These are phyloP conservation scores for Turnix velox DNA, from an alignment of 2,113 vertebrate genomes.

Conservation along the genomic window DNA sequence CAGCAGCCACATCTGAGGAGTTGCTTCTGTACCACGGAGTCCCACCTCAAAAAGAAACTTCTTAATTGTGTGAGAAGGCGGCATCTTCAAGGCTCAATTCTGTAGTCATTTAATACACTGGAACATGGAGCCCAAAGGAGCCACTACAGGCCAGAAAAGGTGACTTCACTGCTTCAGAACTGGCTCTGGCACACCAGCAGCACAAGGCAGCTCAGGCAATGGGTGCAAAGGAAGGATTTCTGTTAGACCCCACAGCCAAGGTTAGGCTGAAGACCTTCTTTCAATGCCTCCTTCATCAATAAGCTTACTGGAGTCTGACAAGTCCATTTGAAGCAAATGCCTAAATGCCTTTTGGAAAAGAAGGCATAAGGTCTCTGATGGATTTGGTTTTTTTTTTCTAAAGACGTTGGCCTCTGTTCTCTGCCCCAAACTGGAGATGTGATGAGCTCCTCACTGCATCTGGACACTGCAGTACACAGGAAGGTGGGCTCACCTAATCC, in stretches of 20 bases:
- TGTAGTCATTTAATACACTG: neutral
- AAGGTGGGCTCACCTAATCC: neutral
- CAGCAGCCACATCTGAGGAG: neutral
- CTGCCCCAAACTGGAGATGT: neutral
- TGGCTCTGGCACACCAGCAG: neutral
- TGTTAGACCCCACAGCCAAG: neutral
- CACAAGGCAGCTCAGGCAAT: neutral
- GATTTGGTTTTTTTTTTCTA: neutral
- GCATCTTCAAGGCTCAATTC: neutral
- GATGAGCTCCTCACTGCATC: neutral
- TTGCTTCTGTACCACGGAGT: rapidly evolving
- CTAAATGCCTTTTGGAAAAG: neutral
- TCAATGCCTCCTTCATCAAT: neutral
- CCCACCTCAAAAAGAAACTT: neutral
- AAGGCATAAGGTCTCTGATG: neutral
- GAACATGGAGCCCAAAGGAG: neutral
- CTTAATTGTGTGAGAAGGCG: neutral
- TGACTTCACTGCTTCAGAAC: neutral
- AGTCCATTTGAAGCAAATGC: neutral
- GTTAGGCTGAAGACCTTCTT: neutral
- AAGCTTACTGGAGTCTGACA: neutral
- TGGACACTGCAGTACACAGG: neutral
- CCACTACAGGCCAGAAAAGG: neutral
- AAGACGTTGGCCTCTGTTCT: neutral
- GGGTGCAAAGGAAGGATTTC: neutral